These are phyloP conservation scores for Gallinago undulata DNA, from an alignment of 2,113 vertebrate species.

Conservation along the genomic window DNA sequence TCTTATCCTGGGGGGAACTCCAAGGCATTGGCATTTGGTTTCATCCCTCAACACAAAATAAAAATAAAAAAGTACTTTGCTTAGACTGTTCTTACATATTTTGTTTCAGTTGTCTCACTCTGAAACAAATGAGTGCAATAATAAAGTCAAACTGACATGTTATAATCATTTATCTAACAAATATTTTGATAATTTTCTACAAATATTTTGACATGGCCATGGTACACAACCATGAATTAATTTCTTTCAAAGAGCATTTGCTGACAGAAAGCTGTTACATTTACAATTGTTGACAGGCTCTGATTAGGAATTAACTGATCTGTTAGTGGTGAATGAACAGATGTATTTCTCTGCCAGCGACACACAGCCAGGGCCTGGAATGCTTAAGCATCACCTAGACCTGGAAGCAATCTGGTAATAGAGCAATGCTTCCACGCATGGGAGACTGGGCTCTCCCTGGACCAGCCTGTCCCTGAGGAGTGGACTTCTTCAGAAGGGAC, in stretches of 20 bases:
- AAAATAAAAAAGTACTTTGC: neutral
- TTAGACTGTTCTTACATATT: neutral
- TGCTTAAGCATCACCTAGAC: neutral
- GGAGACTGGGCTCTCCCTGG: neutral
- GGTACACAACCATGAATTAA: fast-evolving
- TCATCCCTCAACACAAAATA: neutral
- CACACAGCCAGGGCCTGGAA: neutral
- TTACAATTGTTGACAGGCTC: neutral
- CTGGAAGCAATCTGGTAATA: neutral
- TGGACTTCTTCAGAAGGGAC: neutral
- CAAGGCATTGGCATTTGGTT: neutral
- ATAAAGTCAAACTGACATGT: neutral
- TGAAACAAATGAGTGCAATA: neutral
- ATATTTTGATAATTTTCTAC: neutral
- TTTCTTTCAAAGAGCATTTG: neutral
- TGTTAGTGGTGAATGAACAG: neutral
- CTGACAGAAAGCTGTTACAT: neutral
- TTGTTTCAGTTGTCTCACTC: neutral
- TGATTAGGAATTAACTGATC: neutral
- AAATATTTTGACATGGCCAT: neutral
- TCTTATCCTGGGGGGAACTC: neutral
- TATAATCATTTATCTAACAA: neutral
- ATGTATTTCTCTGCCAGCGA: neutral
- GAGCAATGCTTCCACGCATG: neutral
- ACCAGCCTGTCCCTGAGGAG: neutral